phyloP scores from a whole-genome alignment of 2,888 invertebrate species.

The Sinohyriopsis cumingii region DNA sequence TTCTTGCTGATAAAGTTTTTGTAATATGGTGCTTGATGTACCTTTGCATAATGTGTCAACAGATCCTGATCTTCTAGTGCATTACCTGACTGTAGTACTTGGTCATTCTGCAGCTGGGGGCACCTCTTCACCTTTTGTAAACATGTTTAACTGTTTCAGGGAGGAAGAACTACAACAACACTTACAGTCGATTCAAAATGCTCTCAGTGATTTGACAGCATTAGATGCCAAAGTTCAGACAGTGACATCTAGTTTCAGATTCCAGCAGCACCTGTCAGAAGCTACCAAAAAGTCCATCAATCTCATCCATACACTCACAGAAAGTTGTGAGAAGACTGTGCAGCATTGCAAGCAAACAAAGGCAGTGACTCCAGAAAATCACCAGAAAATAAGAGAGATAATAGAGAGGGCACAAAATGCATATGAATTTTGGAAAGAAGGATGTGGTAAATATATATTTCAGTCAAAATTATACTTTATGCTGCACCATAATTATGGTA shows the following conservation, averaged over 20 bases:
- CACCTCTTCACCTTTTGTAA: too few relatives aligned
- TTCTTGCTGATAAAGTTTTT: too few relatives aligned
- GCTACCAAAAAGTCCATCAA: conserved; percentile 30
- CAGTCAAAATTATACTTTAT: too few relatives aligned
- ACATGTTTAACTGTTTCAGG: conserved; percentile 12
- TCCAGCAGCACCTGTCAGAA: conserved; percentile 34
- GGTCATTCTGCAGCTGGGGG: too few relatives aligned
- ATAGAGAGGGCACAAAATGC: conserved; percentile 34
- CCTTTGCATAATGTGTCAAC: too few relatives aligned
- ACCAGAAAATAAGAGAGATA: conserved; percentile 25
- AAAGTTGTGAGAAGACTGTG: conserved; percentile 10
- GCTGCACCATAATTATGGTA: too few relatives aligned
- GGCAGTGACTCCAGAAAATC: conserved; percentile 15
- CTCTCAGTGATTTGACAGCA: conserved; percentile 23
- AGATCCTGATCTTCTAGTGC: too few relatives aligned
- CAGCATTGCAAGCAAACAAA: conserved; percentile 2
- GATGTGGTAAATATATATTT: conserved; percentile 35
- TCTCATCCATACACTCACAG: conserved; percentile 18
- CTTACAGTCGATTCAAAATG: conserved; percentile 24
- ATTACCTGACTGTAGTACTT: too few relatives aligned
- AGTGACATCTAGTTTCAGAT: conserved; percentile 20
- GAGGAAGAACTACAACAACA: conserved; percentile 39
- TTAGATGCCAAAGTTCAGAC: conserved; percentile 23
- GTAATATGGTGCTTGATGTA: too few relatives aligned
- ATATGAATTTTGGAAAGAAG: conserved; percentile 36